Base-by-base conservation (phyloP, 23 tunicate species). In the Trididemnum clinides region DNA sequence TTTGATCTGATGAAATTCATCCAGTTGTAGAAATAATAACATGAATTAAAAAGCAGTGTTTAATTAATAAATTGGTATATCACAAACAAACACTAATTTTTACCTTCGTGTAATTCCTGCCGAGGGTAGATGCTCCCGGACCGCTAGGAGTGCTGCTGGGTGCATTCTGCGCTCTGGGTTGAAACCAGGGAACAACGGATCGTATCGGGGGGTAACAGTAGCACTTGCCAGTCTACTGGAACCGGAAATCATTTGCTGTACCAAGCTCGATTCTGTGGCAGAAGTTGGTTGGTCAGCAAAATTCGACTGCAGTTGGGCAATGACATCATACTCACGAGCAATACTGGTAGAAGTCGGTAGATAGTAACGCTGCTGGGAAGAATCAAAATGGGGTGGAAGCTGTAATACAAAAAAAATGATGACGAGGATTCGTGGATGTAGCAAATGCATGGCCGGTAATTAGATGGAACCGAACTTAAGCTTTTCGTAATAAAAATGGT, bases 91-190 rank as follows among this genome's bases (percentile, higher is more conserved):
- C n/a, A n/a, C n/a, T n/a, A n/a, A n/a, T n/a, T n/a, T n/a, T 34
- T 66, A 87, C 91, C 97, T 82, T 86, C 90, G 29, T 27, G 97
- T 92, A 12, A 92, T 78, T 39, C 57, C 49, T 29, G 85, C 51
- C 27, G 97, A 76, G 0, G 87, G 64, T 0, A 92, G 64, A 27
- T 78, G 91, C 28, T 92, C 97, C 29, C 97, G 78, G 31, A 92
- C 78, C 18, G 97, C 88, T 36, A 92, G 72, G 76, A 87, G 32
- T 1, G 97, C 90, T 7, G 97, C 88, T 51, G 64, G 85, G 81
- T 92, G 97, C 0, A 73, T 84, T 30, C 88, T 28, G 1, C 79
- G 51, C 23, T 80, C 86, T 4, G 79, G 0, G 51, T 71, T 62
- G 6, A 86, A 87, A 6, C 81, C 86, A 22, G 82, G 64, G 21